Percentiles rank a stretch among this genome's conserved stretches.
Conservation (phyloP, 2,113 vertebrate species). For the Scopus umbretta region DNA sequence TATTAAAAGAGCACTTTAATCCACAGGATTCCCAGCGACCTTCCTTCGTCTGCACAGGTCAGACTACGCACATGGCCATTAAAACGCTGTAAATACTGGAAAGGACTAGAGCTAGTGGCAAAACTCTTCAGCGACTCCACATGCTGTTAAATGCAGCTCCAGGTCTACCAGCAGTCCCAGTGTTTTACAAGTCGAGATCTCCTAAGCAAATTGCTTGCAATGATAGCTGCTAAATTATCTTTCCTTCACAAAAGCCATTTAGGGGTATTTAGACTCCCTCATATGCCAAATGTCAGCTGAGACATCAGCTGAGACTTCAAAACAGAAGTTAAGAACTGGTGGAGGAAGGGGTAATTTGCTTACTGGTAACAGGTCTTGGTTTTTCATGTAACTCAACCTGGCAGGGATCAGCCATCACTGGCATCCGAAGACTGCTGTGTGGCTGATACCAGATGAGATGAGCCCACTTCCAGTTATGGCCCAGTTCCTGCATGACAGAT, state of each 20-base stretch:
- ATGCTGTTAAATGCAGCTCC: rapidly evolving
- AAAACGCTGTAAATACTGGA: not conserved
- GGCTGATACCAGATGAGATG: not conserved
- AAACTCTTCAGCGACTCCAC: not conserved
- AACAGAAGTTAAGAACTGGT: rapidly evolving
- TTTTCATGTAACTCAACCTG: not conserved
- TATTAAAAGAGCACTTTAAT: not conserved
- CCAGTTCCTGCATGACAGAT: not conserved
- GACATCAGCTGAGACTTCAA: too few relatives aligned
- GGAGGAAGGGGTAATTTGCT: not conserved
- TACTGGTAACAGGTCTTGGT: not conserved
- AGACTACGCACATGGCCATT: not conserved
- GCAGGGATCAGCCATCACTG: not conserved
- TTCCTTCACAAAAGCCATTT: not conserved
- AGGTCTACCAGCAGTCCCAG: rapidly evolving
- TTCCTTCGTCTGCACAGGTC: not conserved
- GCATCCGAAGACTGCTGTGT: not conserved
- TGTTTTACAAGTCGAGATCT: not conserved
- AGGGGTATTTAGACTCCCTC: not conserved
- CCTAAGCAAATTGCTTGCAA: not conserved
- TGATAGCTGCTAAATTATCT: not conserved
- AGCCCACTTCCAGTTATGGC: not conserved
- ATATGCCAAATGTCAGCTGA: not conserved
- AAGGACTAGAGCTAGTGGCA: not conserved
- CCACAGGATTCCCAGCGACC: rapidly evolving